Percentiles rank a stretch among this genome's conserved stretches.
phyloP scores from a whole-genome alignment of 2,797 vertebrate species.

The Diplodus sargus region DNA sequence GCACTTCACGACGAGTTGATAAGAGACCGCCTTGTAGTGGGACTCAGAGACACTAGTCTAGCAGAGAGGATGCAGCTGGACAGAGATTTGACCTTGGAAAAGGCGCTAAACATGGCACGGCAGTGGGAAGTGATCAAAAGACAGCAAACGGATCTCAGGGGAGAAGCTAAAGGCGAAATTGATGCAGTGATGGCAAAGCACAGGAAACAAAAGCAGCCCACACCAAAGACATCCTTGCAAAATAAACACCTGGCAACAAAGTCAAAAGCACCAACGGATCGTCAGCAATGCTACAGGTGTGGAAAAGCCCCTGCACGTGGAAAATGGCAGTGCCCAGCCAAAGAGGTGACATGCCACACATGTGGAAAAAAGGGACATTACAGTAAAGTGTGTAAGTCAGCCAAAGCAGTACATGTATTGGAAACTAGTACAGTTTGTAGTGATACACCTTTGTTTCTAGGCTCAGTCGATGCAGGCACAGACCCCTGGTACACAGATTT shows the following conservation, averaged over 20 bases:
- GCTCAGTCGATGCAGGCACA: background rate
- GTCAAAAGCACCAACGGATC: background rate
- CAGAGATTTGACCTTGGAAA: no score
- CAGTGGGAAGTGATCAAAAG: no score
- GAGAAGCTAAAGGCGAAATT: no score
- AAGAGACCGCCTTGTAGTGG: no score
- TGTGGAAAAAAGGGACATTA: constrained; percentile 1
- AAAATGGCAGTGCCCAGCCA: constrained; percentile 11
- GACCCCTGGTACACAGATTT: background rate
- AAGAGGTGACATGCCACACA: background rate
- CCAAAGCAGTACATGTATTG: background rate
- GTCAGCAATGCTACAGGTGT: background rate
- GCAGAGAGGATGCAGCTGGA: no score
- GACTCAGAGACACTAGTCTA: no score
- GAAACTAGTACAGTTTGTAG: background rate
- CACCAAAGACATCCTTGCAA: background rate
- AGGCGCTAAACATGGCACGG: no score
- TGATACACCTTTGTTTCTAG: background rate
- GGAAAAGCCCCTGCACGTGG: constrained; percentile 1
- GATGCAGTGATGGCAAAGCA: no score
- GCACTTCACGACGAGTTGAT: background rate
- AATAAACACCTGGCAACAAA: background rate
- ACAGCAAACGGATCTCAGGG: no score
- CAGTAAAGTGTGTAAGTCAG: background rate
- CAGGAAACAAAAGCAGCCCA: background rate